phyloP scores from a whole-genome alignment of 1,140 invertebrate genomes.

The Trinorchestia longiramus region DNA sequence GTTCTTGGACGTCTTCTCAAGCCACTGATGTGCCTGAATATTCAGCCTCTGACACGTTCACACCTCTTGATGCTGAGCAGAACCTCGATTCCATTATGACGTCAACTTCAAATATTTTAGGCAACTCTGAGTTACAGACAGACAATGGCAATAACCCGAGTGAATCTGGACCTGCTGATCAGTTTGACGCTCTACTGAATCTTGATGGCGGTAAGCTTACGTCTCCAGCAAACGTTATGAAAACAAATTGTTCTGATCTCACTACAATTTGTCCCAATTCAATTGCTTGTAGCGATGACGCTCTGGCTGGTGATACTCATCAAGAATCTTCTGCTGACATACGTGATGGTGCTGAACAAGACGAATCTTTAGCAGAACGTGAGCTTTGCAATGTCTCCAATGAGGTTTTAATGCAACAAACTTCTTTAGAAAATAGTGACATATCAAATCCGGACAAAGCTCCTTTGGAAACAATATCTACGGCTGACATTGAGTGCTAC shows the following conservation, averaged over 20 bases:
- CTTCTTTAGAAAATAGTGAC: no score
- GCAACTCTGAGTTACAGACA: not conserved
- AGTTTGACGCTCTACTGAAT: conserved; percentile 23
- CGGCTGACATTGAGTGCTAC: conserved; percentile 23
- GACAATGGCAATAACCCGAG: not conserved
- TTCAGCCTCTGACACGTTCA: not conserved
- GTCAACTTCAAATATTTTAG: not conserved
- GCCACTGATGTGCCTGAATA: not conserved
- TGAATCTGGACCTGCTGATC: not conserved
- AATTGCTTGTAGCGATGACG: not conserved
- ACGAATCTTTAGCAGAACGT: not conserved
- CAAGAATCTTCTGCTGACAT: not conserved
- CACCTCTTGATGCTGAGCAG: not conserved
- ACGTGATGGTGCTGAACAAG: not conserved
- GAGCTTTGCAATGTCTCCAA: not conserved
- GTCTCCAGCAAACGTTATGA: not conserved
- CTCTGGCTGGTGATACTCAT: no score
- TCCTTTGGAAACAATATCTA: conserved; percentile 33
- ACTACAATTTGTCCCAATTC: conserved; percentile 46
- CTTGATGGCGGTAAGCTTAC: conserved; percentile 17
- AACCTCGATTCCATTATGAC: conserved; percentile 17
- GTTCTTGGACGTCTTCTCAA: not conserved
- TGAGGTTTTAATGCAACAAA: not conserved
- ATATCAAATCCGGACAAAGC: not conserved
- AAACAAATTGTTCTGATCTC: conserved; percentile 34